These are phyloP conservation scores for Orientallactaga sibirica DNA, from an alignment of 2,797 vertebrate genomes.

Conservation along the genomic window DNA sequence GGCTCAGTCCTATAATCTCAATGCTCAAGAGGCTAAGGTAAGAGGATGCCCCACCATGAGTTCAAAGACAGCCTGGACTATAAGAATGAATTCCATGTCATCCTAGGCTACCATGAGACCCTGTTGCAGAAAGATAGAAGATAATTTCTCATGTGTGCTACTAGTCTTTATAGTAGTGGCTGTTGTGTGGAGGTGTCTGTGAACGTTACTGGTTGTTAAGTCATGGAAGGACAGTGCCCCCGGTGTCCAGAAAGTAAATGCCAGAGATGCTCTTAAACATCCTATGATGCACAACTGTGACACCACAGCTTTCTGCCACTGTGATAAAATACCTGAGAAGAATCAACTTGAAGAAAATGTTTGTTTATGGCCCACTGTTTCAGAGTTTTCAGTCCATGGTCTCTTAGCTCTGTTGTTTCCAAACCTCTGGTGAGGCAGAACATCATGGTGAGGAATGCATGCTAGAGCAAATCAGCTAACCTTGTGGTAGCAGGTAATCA, in stretches of 20 bases:
- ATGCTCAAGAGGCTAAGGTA: no score
- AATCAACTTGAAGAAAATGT: not conserved
- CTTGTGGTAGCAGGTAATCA: no score
- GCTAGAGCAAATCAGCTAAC: not conserved
- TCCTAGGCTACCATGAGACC: no score
- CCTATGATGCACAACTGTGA: no score
- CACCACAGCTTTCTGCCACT: no score
- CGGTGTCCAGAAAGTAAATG: accelerated
- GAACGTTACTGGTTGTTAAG: not conserved
- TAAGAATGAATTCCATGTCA: no score
- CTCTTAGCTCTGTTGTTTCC: not conserved
- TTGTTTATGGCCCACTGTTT: not conserved
- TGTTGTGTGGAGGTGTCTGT: not conserved
- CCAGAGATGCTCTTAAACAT: not conserved
- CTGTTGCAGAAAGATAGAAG: not conserved
- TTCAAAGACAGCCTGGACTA: no score
- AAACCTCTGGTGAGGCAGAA: not conserved
- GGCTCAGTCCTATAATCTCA: no score
- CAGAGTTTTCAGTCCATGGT: not conserved
- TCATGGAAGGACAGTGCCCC: not conserved
- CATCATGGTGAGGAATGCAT: not conserved
- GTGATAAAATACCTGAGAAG: not conserved
- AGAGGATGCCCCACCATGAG: no score
- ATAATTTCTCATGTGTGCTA: not conserved
- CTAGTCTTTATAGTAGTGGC: not conserved